Evolutionary conservation across 2,888 invertebrate genomes (phyloP).

Genomic region (Phasia obesa): DNA sequence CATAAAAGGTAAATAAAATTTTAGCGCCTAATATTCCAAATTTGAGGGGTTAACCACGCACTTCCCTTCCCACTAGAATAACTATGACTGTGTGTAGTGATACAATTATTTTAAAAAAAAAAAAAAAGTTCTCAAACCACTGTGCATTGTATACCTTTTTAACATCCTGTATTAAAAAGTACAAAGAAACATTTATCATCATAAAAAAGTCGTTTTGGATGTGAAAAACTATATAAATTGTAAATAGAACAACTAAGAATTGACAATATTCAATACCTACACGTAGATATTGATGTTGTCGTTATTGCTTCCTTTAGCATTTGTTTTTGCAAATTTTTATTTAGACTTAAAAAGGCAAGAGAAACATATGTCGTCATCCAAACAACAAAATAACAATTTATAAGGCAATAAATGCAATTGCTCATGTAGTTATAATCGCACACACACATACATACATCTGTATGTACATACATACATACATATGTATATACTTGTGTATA

Average conservation of each 20-base stretch:
- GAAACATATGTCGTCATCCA: slow-evolving; percentile 63
- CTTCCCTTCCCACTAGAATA: too few relatives aligned
- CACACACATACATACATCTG: background rate
- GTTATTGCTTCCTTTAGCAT: slow-evolving; percentile 23
- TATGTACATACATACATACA: background rate
- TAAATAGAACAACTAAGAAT: slow-evolving; percentile 60
- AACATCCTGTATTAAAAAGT: background rate
- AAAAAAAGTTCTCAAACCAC: too few relatives aligned
- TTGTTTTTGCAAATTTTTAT: slow-evolving; percentile 25
- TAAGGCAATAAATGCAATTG: slow-evolving; percentile 66
- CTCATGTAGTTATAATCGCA: slow-evolving; percentile 42
- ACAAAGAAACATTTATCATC: slow-evolving; percentile 61
- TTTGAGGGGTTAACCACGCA: too few relatives aligned
- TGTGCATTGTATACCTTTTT: background rate
- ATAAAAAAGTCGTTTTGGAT: slow-evolving; percentile 64
- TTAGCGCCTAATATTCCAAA: too few relatives aligned
- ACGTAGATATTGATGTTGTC: slow-evolving; percentile 7
- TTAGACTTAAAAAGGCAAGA: slow-evolving; percentile 39
- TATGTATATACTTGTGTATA: background rate
- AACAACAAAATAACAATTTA: slow-evolving; percentile 43
- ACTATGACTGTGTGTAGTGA: too few relatives aligned
- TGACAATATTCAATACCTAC: slow-evolving; percentile 58
- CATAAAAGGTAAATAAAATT: too few relatives aligned
- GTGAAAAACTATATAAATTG: slow-evolving; percentile 62
- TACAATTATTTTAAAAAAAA: too few relatives aligned